Base-by-base conservation (phyloP, 2,888 invertebrate genomes). In the Cenopis cana region DNA sequence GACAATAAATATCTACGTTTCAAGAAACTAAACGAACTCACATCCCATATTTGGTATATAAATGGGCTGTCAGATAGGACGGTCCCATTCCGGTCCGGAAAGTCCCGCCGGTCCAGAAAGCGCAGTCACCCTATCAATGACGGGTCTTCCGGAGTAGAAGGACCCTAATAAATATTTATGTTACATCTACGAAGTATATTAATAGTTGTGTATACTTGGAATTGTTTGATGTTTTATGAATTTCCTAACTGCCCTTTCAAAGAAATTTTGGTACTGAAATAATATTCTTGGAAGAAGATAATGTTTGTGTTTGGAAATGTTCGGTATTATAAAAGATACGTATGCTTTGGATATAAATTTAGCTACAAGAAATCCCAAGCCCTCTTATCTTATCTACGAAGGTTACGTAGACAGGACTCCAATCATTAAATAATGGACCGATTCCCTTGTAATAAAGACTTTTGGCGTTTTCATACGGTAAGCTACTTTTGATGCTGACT, bases 151-250 rank as follows among this genome's bases (percentile, higher is more conserved):
- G 82, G 80, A 82, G 62, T 50, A 62, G 76, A 82, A 83, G 82
- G 82, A 87, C 86, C 85, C 79, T 83, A 84, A 88, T 89, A 89
- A 89, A 89, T 89, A 89, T 89, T 89, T 89, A 89, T 89, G 87
- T 81, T 80, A 79, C 83, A 83, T 69, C 69, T 57, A 65, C 41
- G 36, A 55, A 59, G 59, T 69, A 57, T 69, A 69, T 69, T 64
- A 69, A 65, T 65, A 69, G 52, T 52, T 65, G 59, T 65, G 41
- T 57, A 69, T 59, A 69, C 41, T 66, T 66, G 24, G 65, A n/a
- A 60, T 64, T 59, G 64, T 69, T 64, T 69, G 57, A 65, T 59
- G 59, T 69, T 69, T 69, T 69, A 69, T 65, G 59, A 69, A 62
- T 62, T 64, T 69, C 38, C 49, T 57, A 69, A 64, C 62, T 50